phyloP scores from a whole-genome alignment of 1,140 invertebrate genomes.

The Solenopsis invicta region DNA sequence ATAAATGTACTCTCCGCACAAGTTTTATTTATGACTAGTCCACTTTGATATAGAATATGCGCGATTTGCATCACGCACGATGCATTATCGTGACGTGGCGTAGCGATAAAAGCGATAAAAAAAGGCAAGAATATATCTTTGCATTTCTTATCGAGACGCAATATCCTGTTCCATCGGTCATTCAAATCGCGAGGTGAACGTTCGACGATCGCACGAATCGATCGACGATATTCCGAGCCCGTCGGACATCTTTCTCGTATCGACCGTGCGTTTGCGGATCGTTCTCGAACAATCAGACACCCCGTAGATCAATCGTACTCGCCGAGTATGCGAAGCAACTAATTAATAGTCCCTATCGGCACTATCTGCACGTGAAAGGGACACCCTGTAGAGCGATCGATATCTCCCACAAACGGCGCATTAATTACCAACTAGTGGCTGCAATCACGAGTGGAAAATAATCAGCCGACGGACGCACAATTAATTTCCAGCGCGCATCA shows the following conservation, averaged over 20 bases:
- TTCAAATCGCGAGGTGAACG: slow-evolving; percentile 6
- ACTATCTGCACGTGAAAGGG: slow-evolving; percentile 15
- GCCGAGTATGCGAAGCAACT: slow-evolving; percentile 7
- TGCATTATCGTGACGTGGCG: slow-evolving; percentile 7
- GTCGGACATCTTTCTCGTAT: neutral
- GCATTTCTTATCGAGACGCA: neutral
- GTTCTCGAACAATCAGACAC: slow-evolving; percentile 37
- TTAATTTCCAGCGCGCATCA: slow-evolving; percentile 65
- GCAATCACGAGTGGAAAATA: slow-evolving; percentile 74
- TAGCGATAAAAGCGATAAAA: neutral
- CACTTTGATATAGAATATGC: neutral
- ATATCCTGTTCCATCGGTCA: slow-evolving; percentile 7
- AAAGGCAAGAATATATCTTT: slow-evolving; percentile 21
- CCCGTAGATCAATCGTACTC: neutral
- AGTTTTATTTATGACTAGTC: neutral
- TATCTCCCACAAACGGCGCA: slow-evolving; percentile 69
- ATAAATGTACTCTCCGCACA: neutral
- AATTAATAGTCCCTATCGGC: slow-evolving; percentile 61
- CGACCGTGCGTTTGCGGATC: neutral
- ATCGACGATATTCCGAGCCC: neutral
- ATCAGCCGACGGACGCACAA: slow-evolving; percentile 71
- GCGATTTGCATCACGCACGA: slow-evolving; percentile 31
- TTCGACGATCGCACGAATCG: slow-evolving; percentile 13
- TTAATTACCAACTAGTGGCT: slow-evolving; percentile 72
- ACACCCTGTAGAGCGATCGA: slow-evolving; percentile 73